These are phyloP conservation scores for Oxygymnocypris stewartii DNA, from an alignment of 2,113 vertebrate species.

Conservation along the genomic window DNA sequence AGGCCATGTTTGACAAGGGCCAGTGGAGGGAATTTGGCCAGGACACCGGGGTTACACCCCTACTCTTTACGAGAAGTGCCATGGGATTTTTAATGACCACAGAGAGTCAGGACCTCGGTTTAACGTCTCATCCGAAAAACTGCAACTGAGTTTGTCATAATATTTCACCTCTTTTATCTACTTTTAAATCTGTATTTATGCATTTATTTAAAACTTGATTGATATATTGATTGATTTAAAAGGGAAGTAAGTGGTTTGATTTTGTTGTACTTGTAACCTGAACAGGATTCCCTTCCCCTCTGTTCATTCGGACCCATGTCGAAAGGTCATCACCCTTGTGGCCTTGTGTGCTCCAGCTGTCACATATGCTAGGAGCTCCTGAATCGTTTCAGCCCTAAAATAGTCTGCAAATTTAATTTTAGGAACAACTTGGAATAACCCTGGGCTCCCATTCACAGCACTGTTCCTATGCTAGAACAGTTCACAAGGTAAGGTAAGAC, in stretches of 20 bases:
- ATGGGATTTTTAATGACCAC: too few relatives aligned
- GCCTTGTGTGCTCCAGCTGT: constrained; percentile 52
- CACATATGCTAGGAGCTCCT: constrained; percentile 23
- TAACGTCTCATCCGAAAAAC: too few relatives aligned
- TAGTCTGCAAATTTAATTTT: constrained; percentile 38
- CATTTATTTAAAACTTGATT: not conserved
- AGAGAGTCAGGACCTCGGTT: too few relatives aligned
- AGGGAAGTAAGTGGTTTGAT: not conserved
- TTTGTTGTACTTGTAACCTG: constrained; percentile 1
- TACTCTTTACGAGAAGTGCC: too few relatives aligned
- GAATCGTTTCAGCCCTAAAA: constrained; percentile 35
- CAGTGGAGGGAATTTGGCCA: too few relatives aligned
- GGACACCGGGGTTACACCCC: too few relatives aligned
- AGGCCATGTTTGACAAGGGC: too few relatives aligned
- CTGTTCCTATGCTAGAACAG: not conserved
- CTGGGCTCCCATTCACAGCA: not conserved
- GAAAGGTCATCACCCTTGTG: constrained; percentile 49
- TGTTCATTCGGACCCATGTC: constrained; percentile 37
- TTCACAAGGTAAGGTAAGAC: not conserved
- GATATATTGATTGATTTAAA: not conserved
- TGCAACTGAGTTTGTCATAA: not conserved
- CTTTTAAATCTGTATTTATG: not conserved
- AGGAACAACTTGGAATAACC: constrained; percentile 21
- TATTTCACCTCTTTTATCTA: not conserved
- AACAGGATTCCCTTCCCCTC: not conserved